Base-by-base conservation (phyloP, 2,113 vertebrate genomes). In the Bothrops jararaca region DNA sequence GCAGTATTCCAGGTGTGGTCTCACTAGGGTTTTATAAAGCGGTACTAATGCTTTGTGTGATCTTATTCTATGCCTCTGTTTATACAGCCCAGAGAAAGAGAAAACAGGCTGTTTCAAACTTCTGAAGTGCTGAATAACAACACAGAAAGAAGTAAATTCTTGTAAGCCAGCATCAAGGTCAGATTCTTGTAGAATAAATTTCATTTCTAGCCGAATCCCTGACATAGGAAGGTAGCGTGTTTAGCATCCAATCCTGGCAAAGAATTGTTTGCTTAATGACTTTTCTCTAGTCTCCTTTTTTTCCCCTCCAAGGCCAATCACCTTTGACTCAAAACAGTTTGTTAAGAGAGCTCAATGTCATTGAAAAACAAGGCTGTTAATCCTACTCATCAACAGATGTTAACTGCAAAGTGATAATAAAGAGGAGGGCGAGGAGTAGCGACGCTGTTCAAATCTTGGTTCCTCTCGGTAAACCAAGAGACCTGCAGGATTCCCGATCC, bases 191-290 rank as follows among this genome's bases (percentile, higher is more conserved):
- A 74, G 95, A 96, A 96, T 97, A 96, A 96, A 96, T 96, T 96
- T 96, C 94, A 95, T 95, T 95, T 94, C 90, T 90, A 95, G 91
- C 56, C 56, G 94, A 95, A 95, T 96, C 96, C 96, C 94, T 97
- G 95, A 94, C 93, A 90, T 54, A 39, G 93, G 94, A 91, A 18
- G 90, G 96, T 60, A 92, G 96, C 94, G 94, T 95, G 95, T 96
- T 97, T 96, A 96, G 95, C 94, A 95, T 95, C 96, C 96, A 95
- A 92, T 94, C 94, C 91, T 95, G 96, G 95, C 94, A 94, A 95
- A 96, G 96, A 94, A 96, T 96, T 96, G 97, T 97, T 97, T 97
- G 95, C 95, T 95, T 96, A 97, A 96, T 94, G 96, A 96, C 95
- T 97, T 95, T 95, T 95, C 94, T 91, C 64, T n/a, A n/a, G 34